Evolutionary conservation across 2,113 vertebrate genomes (phyloP).

Genomic region (Stigmatopora nigra): DNA sequence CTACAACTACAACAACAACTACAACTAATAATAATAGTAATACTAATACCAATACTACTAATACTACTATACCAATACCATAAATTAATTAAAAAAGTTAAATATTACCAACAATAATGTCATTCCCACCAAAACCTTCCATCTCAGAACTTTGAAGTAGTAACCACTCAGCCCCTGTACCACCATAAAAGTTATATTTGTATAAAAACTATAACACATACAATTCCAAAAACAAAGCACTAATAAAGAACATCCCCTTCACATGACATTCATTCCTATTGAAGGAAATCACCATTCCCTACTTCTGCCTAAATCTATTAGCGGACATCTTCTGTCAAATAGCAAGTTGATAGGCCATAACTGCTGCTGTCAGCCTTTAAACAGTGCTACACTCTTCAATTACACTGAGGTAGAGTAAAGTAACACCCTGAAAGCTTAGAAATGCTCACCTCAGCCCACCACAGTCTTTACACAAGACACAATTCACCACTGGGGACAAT

Average conservation of each 20-base stretch:
- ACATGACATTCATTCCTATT: not conserved
- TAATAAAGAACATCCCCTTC: not conserved
- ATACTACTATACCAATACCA: no score
- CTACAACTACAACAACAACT: no score
- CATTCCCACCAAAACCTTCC: no score
- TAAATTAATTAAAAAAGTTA: no score
- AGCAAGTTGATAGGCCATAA: slow-evolving; percentile 20
- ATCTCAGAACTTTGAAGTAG: no score
- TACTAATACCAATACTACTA: no score
- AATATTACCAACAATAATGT: no score
- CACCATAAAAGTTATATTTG: not conserved
- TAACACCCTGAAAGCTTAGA: slow-evolving; percentile 6
- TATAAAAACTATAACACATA: not conserved
- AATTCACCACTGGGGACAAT: slow-evolving; percentile 47
- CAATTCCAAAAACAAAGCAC: not conserved
- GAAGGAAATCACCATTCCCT: not conserved
- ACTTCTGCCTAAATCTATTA: not conserved
- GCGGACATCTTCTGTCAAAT: slow-evolving; percentile 13
- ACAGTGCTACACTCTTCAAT: slow-evolving; percentile 27
- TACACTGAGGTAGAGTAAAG: slow-evolving; percentile 16
- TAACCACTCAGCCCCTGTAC: no score
- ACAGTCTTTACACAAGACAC: slow-evolving; percentile 34
- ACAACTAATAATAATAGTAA: no score
- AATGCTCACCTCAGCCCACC: slow-evolving; percentile 10
- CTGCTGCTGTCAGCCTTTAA: slow-evolving; percentile 7